Percentiles rank a stretch among this genome's conserved stretches.
Conservation (phyloP, 2,888 invertebrate species). For the Vanessa cardui region DNA sequence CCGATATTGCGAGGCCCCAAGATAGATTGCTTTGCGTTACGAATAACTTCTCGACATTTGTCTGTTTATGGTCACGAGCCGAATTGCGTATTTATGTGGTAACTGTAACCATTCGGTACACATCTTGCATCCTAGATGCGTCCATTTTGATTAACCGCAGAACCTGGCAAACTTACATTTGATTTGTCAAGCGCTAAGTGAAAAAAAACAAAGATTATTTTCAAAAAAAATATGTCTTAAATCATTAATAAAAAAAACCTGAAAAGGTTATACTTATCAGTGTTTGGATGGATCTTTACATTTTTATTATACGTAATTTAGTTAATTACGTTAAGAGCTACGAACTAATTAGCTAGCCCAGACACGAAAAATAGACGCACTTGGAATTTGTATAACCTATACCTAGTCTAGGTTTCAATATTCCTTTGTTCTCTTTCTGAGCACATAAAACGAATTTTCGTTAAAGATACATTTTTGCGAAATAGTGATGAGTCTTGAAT, state of each 20-base stretch:
- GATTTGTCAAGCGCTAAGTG: not conserved
- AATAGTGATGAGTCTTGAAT: too few species aligned
- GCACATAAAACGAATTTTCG: too few species aligned
- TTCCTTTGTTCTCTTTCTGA: too few species aligned
- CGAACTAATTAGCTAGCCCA: too few species aligned
- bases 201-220: not conserved
- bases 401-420: too few species aligned
- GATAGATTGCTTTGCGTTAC: conserved; percentile 78
- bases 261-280: too few species aligned
- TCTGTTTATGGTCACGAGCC: conserved; percentile 70
- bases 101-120: conserved; percentile 32
- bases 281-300: too few species aligned
- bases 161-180: not conserved
- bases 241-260: not conserved
- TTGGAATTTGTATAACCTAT: too few species aligned
- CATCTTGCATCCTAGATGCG: conserved; percentile 6
- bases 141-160: conserved; percentile 19
- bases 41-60: conserved; percentile 77
- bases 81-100: conserved; percentile 51
- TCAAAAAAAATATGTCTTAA: not conserved
- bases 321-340: too few species aligned
- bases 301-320: too few species aligned
- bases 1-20: conserved; percentile 80
- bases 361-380: too few species aligned
- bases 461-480: too few species aligned